Base-by-base conservation (phyloP, 2,888 invertebrate species). In the Rosalia funebris region DNA sequence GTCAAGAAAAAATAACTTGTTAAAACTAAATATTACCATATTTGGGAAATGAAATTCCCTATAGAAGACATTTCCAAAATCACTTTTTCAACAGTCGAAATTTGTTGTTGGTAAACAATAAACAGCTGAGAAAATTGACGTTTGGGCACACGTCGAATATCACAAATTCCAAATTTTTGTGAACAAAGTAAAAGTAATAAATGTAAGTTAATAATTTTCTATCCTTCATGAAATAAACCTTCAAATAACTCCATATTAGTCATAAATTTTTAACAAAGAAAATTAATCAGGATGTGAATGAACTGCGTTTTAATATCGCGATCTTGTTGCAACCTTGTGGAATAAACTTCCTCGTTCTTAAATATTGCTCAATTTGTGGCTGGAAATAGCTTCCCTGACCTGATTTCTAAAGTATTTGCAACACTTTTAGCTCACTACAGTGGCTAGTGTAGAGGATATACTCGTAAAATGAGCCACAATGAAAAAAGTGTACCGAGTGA, bases 301-400 rank as follows among this genome's bases (percentile, higher is more conserved):
- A 57, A 57, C 57, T 42, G 19, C 57, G 45, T 55, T 47, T 45
- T 34, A 48, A 48, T 12, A 17, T 11, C 36, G 47, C 47, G 25
- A 47, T 44, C n/a, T 45, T 52, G 17, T 42, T 41, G 47, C 44
- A 57, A 53, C 62, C 54, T 62, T 57, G 54, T 1, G 10, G 10
- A 44, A 9, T 47, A 37, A 36, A 10, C 52, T 66, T 66, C 57
- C 58, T 58, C 47, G 48, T 63, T 52, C 58, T 31, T 52, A 41
- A 31, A 31, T 44, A 59, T 68, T 71, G 57, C 68, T 63, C 57
- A 67, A 69, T 41, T 60, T 44, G 62, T 57, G 48, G 61, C 71
- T 72, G 68, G 67, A 72, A 70, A 71, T 72, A 71, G 63, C 59
- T 54, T 37, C 34, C 36, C 46, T 70, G 71, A 69, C 72, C 72